Evolutionary conservation across 2,888 invertebrate genomes (phyloP).

Genomic region (Machimus rusticus): DNA sequence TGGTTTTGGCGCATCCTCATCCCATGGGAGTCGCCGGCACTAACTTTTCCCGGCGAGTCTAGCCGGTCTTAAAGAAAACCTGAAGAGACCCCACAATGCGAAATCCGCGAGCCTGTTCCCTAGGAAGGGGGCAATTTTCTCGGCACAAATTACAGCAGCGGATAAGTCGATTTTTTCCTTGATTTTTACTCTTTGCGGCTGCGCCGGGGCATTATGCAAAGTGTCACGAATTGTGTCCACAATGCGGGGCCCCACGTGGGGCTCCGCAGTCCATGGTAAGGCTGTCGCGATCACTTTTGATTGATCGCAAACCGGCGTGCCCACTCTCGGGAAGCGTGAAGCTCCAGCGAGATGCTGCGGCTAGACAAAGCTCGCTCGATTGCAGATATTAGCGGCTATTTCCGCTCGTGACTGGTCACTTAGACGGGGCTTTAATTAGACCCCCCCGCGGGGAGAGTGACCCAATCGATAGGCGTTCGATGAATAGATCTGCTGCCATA

Average conservation of each 20-base stretch:
- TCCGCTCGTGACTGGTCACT: conserved; percentile 26
- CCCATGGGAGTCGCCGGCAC: neutral
- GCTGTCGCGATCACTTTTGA: conserved; percentile 15
- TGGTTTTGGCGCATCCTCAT: neutral
- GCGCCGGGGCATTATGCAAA: conserved; percentile 15
- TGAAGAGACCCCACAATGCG: conserved; percentile 26
- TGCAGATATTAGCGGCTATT: conserved; percentile 6
- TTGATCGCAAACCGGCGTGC: conserved; percentile 21
- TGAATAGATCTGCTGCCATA: neutral
- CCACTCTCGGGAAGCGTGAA: neutral
- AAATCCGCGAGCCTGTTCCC: neutral
- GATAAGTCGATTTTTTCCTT: neutral
- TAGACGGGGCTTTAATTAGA: neutral
- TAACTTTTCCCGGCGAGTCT: neutral
- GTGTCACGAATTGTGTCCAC: conserved; percentile 29
- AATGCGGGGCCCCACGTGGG: conserved; percentile 27
- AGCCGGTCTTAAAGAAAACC: neutral
- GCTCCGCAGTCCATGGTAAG: neutral
- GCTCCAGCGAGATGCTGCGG: neutral
- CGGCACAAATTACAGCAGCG: conserved; percentile 27
- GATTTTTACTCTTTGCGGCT: neutral
- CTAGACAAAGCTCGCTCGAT: neutral
- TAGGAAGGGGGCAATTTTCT: conserved; percentile 32
- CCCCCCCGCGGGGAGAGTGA: neutral
- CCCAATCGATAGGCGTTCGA: neutral